Evolutionary conservation across 2,888 invertebrate species (phyloP).

Genomic region (Oegoconia quadripuncta): DNA sequence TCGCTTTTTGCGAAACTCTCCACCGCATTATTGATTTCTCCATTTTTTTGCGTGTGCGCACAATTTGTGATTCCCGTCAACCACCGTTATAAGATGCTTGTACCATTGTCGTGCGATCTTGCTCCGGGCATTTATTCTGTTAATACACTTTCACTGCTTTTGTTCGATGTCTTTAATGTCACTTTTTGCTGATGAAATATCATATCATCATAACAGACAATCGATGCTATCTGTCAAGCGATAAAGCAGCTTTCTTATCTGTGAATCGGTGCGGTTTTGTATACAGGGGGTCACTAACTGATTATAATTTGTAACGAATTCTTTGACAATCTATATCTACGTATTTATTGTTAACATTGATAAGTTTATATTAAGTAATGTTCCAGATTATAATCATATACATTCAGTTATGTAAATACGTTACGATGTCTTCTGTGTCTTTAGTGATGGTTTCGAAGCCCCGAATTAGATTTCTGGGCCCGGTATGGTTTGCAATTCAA

Average conservation of each 20-base stretch:
- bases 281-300: conserved; percentile 39
- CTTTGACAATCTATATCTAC: too few species aligned
- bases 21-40: conserved; percentile 5
- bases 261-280: conserved; percentile 37
- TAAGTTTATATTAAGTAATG: too few species aligned
- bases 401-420: too few species aligned
- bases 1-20: conserved; percentile 15
- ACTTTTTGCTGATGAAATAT: conserved; percentile 53
- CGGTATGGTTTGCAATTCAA: too few species aligned
- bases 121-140: conserved; percentile 25
- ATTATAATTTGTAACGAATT: too few species aligned
- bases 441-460: too few species aligned
- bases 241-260: conserved; percentile 55
- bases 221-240: conserved; percentile 43
- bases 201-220: conserved; percentile 52
- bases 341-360: too few species aligned
- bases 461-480: too few species aligned
- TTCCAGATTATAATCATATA: too few species aligned
- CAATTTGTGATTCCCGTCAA: conserved; percentile 33
- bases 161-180: conserved; percentile 48
- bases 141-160: conserved; percentile 64
- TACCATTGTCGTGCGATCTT: conserved; percentile 37
- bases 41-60: conserved; percentile 20
- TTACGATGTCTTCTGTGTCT: too few species aligned
- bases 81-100: conserved; percentile 27